These are phyloP conservation scores for Heliconius hortense DNA, from an alignment of 2,888 invertebrate species.

Conservation along the genomic window DNA sequence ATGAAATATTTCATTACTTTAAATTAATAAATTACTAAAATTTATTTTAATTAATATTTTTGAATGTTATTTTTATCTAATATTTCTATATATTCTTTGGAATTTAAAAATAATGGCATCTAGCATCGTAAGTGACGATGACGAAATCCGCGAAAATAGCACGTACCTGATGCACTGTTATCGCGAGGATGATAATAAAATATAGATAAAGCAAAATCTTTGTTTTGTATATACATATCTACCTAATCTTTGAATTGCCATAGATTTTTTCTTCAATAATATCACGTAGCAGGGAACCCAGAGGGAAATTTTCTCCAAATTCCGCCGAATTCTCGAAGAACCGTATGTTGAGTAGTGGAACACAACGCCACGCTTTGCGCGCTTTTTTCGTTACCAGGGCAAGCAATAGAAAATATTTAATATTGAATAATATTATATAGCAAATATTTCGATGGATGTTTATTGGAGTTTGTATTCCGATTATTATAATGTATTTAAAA, in stretches of 20 bases:
- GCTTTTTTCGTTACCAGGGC: too few relatives aligned
- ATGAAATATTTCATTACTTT: too few relatives aligned
- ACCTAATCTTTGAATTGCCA: neutral
- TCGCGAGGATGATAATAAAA: slow-evolving; percentile 29
- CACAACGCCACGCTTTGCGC: too few relatives aligned
- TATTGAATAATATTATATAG: too few relatives aligned
- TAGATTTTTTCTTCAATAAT: neutral
- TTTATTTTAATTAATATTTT: neutral
- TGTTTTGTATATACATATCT: neutral
- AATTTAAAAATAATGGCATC: neutral
- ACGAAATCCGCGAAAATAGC: slow-evolving; percentile 36
- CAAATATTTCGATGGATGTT: neutral
- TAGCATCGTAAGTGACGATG: slow-evolving; percentile 1
- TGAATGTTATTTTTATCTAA: neutral
- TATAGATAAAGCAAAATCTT: slow-evolving; percentile 24
- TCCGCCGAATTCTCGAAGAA: too few relatives aligned
- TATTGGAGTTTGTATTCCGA: neutral
- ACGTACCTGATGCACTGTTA: slow-evolving; percentile 34
- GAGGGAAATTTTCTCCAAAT: too few relatives aligned
- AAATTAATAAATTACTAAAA: neutral
- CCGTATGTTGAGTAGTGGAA: too few relatives aligned
- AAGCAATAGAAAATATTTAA: too few relatives aligned
- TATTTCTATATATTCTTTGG: too few relatives aligned
- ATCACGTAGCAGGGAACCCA: too few relatives aligned
- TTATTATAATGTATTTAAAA: neutral